Evolutionary conservation across 2,113 vertebrate genomes (phyloP).

Genomic region (Bubo scandiacus): DNA sequence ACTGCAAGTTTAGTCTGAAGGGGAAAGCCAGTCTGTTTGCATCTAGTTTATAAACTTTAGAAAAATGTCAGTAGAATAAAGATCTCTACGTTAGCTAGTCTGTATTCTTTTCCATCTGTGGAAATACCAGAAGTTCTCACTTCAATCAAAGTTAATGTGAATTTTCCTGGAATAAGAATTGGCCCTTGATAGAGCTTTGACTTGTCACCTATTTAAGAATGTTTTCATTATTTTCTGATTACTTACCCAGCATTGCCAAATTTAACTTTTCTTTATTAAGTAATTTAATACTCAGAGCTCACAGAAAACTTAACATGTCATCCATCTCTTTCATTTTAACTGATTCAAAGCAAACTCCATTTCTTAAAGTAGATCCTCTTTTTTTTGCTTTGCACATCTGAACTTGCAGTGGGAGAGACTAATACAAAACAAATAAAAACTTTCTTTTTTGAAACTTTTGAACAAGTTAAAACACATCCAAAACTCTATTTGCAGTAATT

Average conservation of each 20-base stretch:
- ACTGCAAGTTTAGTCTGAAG: background rate
- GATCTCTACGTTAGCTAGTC: background rate
- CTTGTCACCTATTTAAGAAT: conserved; percentile 34
- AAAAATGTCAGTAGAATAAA: conserved; percentile 35
- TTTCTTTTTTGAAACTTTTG: conserved; percentile 54
- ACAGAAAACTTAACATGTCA: conserved; percentile 30
- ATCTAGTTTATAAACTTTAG: background rate
- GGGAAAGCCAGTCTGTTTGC: conserved; percentile 19
- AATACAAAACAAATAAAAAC: conserved; percentile 56
- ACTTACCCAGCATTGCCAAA: background rate
- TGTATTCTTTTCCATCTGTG: conserved; percentile 1
- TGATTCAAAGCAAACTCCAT: conserved; percentile 41
- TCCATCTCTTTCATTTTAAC: conserved; percentile 40
- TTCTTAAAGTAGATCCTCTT: conserved; percentile 25
- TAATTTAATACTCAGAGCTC: conserved; percentile 53
- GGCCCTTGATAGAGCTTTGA: background rate
- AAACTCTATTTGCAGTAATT: conserved; percentile 26
- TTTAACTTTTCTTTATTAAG: conserved; percentile 53
- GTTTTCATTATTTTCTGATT: conserved; percentile 58
- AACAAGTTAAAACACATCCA: conserved; percentile 60
- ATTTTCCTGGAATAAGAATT: conserved; percentile 11
- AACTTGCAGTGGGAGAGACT: conserved; percentile 36
- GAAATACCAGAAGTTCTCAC: background rate
- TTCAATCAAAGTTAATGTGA: background rate
- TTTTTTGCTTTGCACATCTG: conserved; percentile 26